phyloP scores from a whole-genome alignment of 2,797 vertebrate genomes.

The Gadopsis bispinosus region DNA sequence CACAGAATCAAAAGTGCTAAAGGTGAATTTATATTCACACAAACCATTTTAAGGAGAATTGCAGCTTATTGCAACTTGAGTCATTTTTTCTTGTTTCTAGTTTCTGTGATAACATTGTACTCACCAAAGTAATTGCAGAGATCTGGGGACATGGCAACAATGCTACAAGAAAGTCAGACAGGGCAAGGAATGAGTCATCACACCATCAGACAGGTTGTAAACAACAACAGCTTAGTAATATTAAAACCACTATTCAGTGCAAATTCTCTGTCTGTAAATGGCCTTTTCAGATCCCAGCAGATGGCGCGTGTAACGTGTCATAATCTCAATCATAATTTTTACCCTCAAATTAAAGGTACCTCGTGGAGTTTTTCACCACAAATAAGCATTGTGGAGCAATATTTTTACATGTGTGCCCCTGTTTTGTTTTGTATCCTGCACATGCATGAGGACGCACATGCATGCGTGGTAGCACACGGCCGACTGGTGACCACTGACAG shows the following conservation, averaged over 20 bases:
- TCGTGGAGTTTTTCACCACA: neutral
- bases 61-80: neutral
- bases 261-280: neutral
- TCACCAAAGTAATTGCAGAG: slow-evolving; percentile 9
- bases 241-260: neutral
- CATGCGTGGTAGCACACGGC: too few relatives aligned
- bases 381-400: neutral
- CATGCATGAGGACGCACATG: neutral
- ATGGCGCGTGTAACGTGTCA: neutral
- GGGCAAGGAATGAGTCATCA: slow-evolving; percentile 29
- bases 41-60: neutral
- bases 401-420: too few relatives aligned
- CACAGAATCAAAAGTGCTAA: neutral
- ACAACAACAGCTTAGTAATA: slow-evolving; percentile 15
- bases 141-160: neutral
- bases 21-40: neutral
- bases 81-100: neutral
- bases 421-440: neutral
- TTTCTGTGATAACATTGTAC: neutral
- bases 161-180: neutral
- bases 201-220: slow-evolving; percentile 18
- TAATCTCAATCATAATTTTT: neutral
- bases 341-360: neutral
- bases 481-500: neutral
- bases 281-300: neutral